Conservation (phyloP, 2,888 invertebrate genomes). For the Agonum fuliginosum region DNA sequence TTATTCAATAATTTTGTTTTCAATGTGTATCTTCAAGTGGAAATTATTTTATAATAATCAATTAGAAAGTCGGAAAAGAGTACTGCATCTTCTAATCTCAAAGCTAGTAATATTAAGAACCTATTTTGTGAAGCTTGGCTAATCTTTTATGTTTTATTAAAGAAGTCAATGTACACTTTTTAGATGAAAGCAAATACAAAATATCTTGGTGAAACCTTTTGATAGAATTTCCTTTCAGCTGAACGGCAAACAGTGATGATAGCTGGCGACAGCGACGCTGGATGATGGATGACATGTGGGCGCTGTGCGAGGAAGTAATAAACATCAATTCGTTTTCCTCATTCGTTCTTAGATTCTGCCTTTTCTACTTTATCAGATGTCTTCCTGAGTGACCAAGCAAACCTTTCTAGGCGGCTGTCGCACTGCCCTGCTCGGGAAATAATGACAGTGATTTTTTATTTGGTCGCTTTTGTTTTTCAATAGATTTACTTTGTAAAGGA, state of each 20-base stretch:
- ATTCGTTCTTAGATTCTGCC: not conserved
- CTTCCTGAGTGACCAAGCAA: not conserved
- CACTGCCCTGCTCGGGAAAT: not conserved
- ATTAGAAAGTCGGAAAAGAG: too few relatives aligned
- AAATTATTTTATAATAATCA: too few relatives aligned
- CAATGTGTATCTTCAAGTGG: too few relatives aligned
- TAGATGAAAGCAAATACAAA: not conserved
- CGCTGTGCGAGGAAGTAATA: conserved; percentile 20
- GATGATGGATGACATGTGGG: conserved; percentile 19
- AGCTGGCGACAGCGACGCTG: not conserved
- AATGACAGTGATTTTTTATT: conserved; percentile 28
- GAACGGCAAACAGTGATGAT: conserved; percentile 14
- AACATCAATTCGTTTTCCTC: conserved; percentile 28
- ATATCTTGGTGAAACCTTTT: not conserved
- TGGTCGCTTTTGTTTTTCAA: not conserved
- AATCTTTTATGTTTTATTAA: conserved; percentile 4
- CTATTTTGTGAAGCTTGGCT: too few relatives aligned
- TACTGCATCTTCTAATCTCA: too few relatives aligned
- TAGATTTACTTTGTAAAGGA: not conserved
- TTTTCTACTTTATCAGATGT: conserved; percentile 13
- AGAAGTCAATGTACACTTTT: not conserved
- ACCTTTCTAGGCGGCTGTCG: too few relatives aligned
- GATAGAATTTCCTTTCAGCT: not conserved
- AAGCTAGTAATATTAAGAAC: too few relatives aligned
- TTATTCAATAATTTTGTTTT: too few relatives aligned